A percentile compares a stretch with the other conserved stretches of the same genome.
Conservation (phyloP, 2,797 vertebrate species). For the Urosaurus nigricauda region DNA sequence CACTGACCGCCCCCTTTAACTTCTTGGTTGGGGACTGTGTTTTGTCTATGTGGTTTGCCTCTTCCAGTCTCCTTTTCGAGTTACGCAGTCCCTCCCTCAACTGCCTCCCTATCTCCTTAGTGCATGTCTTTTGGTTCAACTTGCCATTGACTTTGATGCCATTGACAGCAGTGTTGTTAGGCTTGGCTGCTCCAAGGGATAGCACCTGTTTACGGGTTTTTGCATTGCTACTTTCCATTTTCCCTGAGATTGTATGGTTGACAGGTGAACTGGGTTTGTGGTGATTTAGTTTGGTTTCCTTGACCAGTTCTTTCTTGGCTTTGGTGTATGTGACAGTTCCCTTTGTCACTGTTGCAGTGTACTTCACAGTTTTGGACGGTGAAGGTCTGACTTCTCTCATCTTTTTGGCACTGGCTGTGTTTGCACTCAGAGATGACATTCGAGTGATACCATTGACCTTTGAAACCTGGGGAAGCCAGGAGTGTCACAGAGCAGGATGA, state of each 20-base stretch:
- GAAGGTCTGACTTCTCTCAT: slow-evolving; percentile 94
- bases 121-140: slow-evolving; percentile 92
- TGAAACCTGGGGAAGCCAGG: slow-evolving; percentile 83
- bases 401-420: slow-evolving; percentile 95
- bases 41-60: slow-evolving; percentile 80
- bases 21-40: slow-evolving; percentile 90
- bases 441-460: slow-evolving; percentile 95
- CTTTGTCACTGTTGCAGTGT: slow-evolving; percentile 98
- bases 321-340: slow-evolving; percentile 99
- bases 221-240: slow-evolving; percentile 99
- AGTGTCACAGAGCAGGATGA: slow-evolving; percentile 50
- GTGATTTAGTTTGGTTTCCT: slow-evolving; percentile 98
- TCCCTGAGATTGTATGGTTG: slow-evolving; percentile 97
- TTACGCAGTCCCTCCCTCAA: slow-evolving; percentile 94
- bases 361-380: slow-evolving; percentile 99
- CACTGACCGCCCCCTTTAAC: slow-evolving; percentile 84
- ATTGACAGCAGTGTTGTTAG: slow-evolving; percentile 80
- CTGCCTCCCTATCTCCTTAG: slow-evolving; percentile 87
- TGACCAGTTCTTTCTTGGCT: slow-evolving; percentile 99
- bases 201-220: slow-evolving; percentile 99
- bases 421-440: slow-evolving; percentile 86
- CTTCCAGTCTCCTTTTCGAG: slow-evolving; percentile 94
- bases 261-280: slow-evolving; percentile 92
- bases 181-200: slow-evolving; percentile 92
- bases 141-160: slow-evolving; percentile 91